Base-by-base conservation (phyloP, 2,888 invertebrate species). In the Steinernema hermaphroditum region DNA sequence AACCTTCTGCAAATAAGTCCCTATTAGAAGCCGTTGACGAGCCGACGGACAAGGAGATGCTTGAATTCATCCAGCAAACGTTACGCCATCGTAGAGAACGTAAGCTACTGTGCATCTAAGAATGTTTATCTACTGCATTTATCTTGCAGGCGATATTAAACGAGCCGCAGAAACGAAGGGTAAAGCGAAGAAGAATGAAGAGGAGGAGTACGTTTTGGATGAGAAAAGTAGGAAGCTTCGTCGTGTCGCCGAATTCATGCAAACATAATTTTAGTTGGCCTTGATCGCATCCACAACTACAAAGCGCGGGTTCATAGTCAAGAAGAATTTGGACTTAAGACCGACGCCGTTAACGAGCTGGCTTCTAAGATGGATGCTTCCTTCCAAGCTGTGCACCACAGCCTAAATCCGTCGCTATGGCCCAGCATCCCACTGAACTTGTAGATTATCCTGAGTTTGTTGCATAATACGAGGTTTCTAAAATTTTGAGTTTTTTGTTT, bases 391-490 rank as follows among this genome's bases (percentile, higher is more conserved):
- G 34, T 34, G 14, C 32, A 62, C 62, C 62, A 62, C 62, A 62
- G 62, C 32, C 14, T 32, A 32, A 62, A 62, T 14, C 62, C 62
- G 29, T 29, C 9, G 62, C 62, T 62, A 4, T 62, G 62, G 62
- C 62, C 62, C 16, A 62, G 29, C n/a, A 62, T 62, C 19, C 62
- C 62, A 2, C n/a, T 62, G n/a, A 62, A 62, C 16, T n/a, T 62
- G 14, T 27, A 32, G 46, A 19, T 19, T 2, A n/a, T 8, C 46
- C 46, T 46, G 46, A 2, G 16, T 8, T 46, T 14, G 46, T 2
- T 8, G 46, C 14, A 46, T 46, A n/a, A 2, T 46, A 43, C 8
- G n/a, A 19, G 2, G 19, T 50, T 50, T 12, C 24, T 12, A 24
- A 24, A 1, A 8, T 22, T 50, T 1, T 50, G 50, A 22, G 22